These are phyloP conservation scores for Syrmaticus mikado DNA, from an alignment of 2,113 vertebrate species.

Conservation along the genomic window DNA sequence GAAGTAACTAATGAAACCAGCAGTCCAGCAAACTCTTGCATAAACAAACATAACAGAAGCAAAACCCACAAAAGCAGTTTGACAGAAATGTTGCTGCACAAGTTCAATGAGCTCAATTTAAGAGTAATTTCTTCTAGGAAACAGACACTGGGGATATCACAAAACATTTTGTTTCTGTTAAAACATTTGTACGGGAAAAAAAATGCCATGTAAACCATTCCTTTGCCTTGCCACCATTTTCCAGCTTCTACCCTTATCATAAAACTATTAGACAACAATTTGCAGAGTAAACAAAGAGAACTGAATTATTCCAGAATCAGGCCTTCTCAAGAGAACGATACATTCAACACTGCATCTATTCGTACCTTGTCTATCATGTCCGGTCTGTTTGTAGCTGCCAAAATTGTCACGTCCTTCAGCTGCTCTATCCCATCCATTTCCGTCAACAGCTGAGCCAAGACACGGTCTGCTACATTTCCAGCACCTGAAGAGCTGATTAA, in stretches of 20 bases:
- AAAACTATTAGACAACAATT: neutral
- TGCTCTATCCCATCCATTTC: constrained; percentile 98
- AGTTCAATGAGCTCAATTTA: constrained; percentile 5
- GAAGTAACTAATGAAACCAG: constrained; percentile 58
- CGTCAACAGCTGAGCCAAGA: constrained; percentile 94
- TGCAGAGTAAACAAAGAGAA: neutral
- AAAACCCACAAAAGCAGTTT: constrained; percentile 44
- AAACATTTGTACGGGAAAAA: neutral
- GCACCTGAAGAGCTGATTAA: constrained; percentile 84
- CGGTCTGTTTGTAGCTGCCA: constrained; percentile 97
- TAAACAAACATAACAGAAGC: constrained; percentile 59
- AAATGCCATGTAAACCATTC: neutral
- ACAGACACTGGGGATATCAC: neutral
- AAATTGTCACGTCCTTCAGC: constrained; percentile 90
- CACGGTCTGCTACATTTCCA: constrained; percentile 90
- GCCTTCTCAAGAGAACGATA: neutral
- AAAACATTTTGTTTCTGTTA: neutral
- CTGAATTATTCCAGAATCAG: neutral
- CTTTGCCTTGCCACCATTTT: neutral
- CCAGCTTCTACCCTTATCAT: neutral
- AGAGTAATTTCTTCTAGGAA: neutral
- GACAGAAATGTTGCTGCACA: constrained; percentile 15
- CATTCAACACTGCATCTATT: neutral
- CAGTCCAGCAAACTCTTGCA: constrained; percentile 21
- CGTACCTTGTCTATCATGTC: constrained; percentile 98